Conservation (phyloP, 2,797 vertebrate genomes). For the Muscicapa comitata region DNA sequence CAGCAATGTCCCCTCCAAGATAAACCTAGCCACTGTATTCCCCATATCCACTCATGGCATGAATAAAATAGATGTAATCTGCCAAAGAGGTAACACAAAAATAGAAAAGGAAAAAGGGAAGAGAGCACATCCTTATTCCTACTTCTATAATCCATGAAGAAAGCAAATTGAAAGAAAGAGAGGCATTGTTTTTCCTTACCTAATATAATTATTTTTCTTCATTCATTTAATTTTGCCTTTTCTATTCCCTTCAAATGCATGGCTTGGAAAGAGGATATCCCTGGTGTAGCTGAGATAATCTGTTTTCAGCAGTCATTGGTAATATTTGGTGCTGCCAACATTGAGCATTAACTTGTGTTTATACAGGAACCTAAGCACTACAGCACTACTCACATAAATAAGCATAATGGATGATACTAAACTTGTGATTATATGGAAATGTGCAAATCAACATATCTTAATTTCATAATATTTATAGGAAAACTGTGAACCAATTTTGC, state of each 20-base stretch:
- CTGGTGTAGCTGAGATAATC: background rate
- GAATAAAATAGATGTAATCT: background rate
- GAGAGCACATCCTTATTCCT: background rate
- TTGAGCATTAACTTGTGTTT: fast-evolving
- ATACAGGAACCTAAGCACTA: background rate
- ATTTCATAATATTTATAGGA: background rate
- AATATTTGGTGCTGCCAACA: background rate
- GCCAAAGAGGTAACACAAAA: background rate
- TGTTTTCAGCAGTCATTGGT: background rate
- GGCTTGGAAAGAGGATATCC: background rate
- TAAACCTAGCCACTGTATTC: background rate
- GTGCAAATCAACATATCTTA: background rate
- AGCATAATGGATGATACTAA: background rate
- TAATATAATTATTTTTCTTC: background rate
- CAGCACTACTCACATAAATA: background rate
- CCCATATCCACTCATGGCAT: background rate
- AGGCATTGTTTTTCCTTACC: background rate
- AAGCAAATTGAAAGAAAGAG: background rate
- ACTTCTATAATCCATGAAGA: background rate
- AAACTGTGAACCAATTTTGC: background rate
- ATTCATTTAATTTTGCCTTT: background rate
- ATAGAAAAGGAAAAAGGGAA: background rate
- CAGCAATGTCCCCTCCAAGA: background rate
- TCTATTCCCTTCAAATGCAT: background rate
- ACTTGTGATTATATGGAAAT: background rate